These are phyloP conservation scores for Bimastos eiseni DNA, from an alignment of 2,888 invertebrate genomes.

Conservation along the genomic window DNA sequence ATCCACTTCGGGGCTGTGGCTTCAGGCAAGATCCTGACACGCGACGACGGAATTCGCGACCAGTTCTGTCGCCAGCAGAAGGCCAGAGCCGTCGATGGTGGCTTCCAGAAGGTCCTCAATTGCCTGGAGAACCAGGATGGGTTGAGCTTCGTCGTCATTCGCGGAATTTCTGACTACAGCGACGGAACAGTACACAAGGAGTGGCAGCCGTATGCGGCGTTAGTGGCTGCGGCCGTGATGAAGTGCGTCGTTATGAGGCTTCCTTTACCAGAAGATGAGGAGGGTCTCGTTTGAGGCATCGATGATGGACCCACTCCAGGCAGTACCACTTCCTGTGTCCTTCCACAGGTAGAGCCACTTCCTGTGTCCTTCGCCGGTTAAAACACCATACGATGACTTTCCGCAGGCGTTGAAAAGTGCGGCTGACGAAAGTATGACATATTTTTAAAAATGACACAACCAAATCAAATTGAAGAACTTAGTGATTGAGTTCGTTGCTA, in stretches of 20 bases:
- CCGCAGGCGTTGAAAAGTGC: background rate
- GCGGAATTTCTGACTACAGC: constrained; percentile 89
- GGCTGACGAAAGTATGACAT: background rate
- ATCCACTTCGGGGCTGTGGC: constrained; percentile 79
- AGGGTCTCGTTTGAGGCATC: background rate
- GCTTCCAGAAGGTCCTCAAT: constrained; percentile 91
- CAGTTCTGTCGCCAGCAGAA: constrained; percentile 82
- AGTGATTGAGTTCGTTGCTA: background rate
- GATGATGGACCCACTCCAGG: no score
- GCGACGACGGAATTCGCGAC: constrained; percentile 73
- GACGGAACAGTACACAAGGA: constrained; percentile 77
- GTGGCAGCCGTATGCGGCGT: constrained; percentile 93
- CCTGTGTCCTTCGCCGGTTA: constrained; percentile 2
- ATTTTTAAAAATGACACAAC: background rate
- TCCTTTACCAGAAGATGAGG: constrained; percentile 30
- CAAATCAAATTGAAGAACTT: background rate
- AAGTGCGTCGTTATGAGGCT: constrained; percentile 74
- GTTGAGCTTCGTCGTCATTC: constrained; percentile 66
- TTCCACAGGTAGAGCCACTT: background rate
- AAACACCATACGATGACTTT: background rate
- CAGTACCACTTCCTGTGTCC: no score
- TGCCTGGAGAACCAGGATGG: constrained; percentile 64
- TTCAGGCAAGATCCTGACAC: constrained; percentile 79
- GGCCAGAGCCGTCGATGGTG: constrained; percentile 87
- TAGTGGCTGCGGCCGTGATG: constrained; percentile 89